Evolutionary conservation across 1,140 invertebrate species (phyloP), one percentile per base, ranked within the genome.

Genomic region (Drosophila kohkoa): DNA sequence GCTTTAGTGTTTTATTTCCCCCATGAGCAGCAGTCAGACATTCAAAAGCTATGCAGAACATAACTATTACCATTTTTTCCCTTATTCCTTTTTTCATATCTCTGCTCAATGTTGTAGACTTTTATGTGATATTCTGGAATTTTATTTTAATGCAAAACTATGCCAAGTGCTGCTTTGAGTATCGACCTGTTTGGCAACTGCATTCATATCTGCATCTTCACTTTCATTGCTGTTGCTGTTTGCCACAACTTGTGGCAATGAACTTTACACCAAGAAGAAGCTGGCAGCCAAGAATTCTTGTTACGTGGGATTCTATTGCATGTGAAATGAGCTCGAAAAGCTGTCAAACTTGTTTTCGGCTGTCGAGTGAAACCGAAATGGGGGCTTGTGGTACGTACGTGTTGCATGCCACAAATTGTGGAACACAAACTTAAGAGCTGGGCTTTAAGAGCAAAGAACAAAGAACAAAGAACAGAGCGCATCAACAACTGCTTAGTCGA

Each of bases 281-380:
- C 35, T 48, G 43, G 16, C 58, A 52, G 15, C 41, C 15, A 60
- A 65, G 68, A 76, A 67, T 85, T 72, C 67, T 70, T 60, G 51
- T 52, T 71, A 70, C 70, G 68, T 75, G 67, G 43, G 62, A 54
- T 52, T 75, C 52, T 59, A 59, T 72, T 64, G 73, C 46, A 75
- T 58, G 43, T 70, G 15, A 58, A 67, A 55, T 58, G 46, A 70
- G 75, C 48, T 78, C 35, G 30, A 75, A 67, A 69, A 87, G 80
- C 77, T 87, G 83, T 77, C 80, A 87, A 87, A 87, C 83, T 78
- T 80, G 85, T 87, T 87, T 25, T 83, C 71, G 66, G 66, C 25
- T 41, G 15, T 57, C 70, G 51, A 87, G 88, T 66, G 82, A 87
- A 87, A 87, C 80, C 74, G 83, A 87, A 87, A 87, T 80, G 79